Evolutionary conservation across 2,113 vertebrate species (phyloP), one percentile per base, ranked within the genome.

Genomic region (Ochotona princeps): DNA sequence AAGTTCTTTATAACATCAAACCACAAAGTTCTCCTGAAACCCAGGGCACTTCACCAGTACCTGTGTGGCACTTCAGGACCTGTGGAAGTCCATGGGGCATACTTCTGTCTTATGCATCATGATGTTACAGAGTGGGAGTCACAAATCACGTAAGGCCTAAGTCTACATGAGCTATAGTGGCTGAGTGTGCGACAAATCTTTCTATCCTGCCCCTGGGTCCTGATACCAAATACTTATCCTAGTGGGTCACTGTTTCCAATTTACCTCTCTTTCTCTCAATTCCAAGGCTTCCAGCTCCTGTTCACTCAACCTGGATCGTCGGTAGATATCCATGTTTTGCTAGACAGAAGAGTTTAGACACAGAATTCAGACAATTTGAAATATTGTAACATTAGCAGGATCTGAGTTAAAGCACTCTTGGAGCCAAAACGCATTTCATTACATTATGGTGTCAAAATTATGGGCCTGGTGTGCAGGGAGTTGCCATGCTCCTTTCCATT

Each of bases 301-400:
- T 93, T 99, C 99, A 0, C 97, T 99, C 97, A 99, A 97, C 92
- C 98, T 98, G 35, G 99, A 98, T 97, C 99, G 98, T 90, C 98
- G 98, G 30, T 99, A 98, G 96, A 99, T 99, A 96, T 99, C 99
- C 98, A 99, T 96, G 96, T 99, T 99, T 99, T 99, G 99, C 99
- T 99, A 92, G 20, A 65, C 5, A 83, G 94, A 96, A 94, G 17
- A 92, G 69, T 70, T 93, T 70, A 94, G 21, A 88, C 14, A 51
- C 18, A 67, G 89, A 93, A 94, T 38, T 54, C 44, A 35, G 54
- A 80, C 8, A 38, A 83, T 38, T 51, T 47, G 51, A 87, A 81
- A 72, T 54, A 5, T 61, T 28, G 0, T 61, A 70, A 72, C 25
- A 66, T 28, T 35, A 84, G 15, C 38, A 76, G 15, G 11, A 87